Conservation (phyloP, 2,113 vertebrate species). For the Upupa epops region DNA sequence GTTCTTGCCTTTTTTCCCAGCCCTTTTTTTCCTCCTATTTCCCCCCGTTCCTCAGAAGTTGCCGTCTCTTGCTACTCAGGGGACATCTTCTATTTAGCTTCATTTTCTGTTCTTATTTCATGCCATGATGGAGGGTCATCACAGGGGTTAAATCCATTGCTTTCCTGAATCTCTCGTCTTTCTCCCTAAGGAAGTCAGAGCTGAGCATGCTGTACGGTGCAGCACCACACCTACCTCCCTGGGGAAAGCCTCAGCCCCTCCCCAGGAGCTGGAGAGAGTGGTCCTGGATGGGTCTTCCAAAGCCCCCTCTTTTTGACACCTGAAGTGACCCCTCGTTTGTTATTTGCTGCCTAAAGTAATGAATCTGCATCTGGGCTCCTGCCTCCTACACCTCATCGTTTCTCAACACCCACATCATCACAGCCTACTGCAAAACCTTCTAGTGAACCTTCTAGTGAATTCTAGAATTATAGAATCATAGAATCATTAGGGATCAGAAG, state of each 20-base stretch:
- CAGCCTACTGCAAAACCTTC: background rate
- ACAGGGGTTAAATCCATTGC: conserved; percentile 74
- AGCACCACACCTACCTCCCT: background rate
- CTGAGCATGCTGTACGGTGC: background rate
- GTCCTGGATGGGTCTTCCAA: background rate
- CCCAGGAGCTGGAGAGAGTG: background rate
- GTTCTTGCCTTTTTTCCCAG: background rate
- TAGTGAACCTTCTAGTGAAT: too few relatives aligned
- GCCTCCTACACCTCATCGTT: background rate
- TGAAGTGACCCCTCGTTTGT: background rate
- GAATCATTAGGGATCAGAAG: too few relatives aligned
- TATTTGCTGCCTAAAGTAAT: background rate
- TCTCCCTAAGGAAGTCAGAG: conserved; percentile 35
- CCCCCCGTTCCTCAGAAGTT: background rate
- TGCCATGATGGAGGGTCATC: conserved; percentile 78
- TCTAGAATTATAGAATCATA: too few relatives aligned
- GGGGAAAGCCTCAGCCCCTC: background rate
- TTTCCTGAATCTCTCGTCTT: conserved; percentile 70
- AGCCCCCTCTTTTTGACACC: background rate
- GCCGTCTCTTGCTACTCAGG: conserved; percentile 34
- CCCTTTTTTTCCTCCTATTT: too few relatives aligned
- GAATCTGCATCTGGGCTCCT: background rate
- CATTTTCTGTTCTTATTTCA: conserved; percentile 80
- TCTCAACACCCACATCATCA: background rate
- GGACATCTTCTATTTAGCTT: conserved; percentile 69